Evolutionary conservation across 2,797 vertebrate species (phyloP), one percentile per base, ranked within the genome.

Genomic region (Gymnoscopelus microlampas): DNA sequence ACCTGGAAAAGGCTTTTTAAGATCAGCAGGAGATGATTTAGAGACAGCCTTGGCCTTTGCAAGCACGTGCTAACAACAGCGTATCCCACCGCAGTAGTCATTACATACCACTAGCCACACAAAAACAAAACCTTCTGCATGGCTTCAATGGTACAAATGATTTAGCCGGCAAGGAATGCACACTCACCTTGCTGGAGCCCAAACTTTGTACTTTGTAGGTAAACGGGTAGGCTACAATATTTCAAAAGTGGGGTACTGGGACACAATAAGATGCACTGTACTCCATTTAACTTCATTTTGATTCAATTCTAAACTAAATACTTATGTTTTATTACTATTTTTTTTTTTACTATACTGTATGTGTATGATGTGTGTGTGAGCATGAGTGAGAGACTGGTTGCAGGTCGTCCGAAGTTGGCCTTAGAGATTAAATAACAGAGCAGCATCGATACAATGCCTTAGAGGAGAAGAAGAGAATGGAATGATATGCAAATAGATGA

Each of bases 191-290:
- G 13, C 50, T 51, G 12, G 12, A n/a, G n/a, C 50, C 50, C 3
- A n/a, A 13, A 13, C 4, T 11, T 11, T 56, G 63, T 61, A 64
- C 55, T 73, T 62, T 61, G 53, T 56, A 58, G 56, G 63, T 47
- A 60, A 73, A 66, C 35, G 7, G 47, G 35, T 54, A 29, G 49
- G 50, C 14, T 48, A 49, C 50, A 63, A 19, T 19, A 19, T 19
- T 19, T 24, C 13, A 60, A 35, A 19, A 48, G 23, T 39, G 15
- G 11, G 47, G 14, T 2, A 35, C 26, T 50, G 14, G 68, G 53
- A 48, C 24, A 50, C 7, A n/a, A 12, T 10, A 50, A 63, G 5
- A 6, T 39, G 35, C 35, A 39, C 5, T 39, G 35, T 39, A 39
- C 4, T 39, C 5, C 7, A 39, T 39, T 39, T 39, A 39, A 39